Evolutionary conservation across 2,113 vertebrate species (phyloP), one percentile per base, ranked within the genome.

Genomic region (Gambusia holbrooki): DNA sequence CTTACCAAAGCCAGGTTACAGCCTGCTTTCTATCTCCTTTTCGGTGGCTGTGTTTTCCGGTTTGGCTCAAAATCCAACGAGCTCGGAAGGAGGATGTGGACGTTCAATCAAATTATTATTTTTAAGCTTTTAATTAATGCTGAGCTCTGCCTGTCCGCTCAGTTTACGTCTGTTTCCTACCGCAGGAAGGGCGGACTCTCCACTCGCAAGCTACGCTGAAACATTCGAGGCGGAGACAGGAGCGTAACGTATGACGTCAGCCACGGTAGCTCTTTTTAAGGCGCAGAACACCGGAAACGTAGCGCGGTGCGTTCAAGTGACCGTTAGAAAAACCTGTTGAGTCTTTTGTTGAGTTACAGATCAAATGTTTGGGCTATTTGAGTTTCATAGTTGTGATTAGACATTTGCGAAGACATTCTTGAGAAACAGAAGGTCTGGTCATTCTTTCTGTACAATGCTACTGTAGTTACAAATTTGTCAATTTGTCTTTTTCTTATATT

Each of bases 101-200:
- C 5, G 12, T 81, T 64, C 3, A 17, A 6, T 66, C 1, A 79
- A 70, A 73, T 60, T 1, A 25, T 3, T 15, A 11, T 3, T 14
- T 22, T 58, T 27, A 30, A 5, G 64, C 15, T 29, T 5, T 29
- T 60, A 65, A 69, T 74, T 75, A 63, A 12, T 1, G 0, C 69
- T 1, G 15, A 13, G 48, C 4, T 29, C 48, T 5, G 54, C 2
- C 19, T 6, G 45, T n/a, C n/a, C n/a, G 65, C 42, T 45, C 78
- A 74, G 62, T 83, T 81, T 61, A 83, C 84, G 85, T 83, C 87
- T 83, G 13, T 82, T 87, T 88, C 78, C 72, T 60, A 5, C 33
- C 17, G 42, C 63, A 71, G 71, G 84, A 84, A 84, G 74, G 73
- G 84, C 54, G 35, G 70, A 45, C 71, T 4, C 17, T 27, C 17